Base-by-base conservation (phyloP, 2,113 vertebrate species). In the Corythornis vintsioides region DNA sequence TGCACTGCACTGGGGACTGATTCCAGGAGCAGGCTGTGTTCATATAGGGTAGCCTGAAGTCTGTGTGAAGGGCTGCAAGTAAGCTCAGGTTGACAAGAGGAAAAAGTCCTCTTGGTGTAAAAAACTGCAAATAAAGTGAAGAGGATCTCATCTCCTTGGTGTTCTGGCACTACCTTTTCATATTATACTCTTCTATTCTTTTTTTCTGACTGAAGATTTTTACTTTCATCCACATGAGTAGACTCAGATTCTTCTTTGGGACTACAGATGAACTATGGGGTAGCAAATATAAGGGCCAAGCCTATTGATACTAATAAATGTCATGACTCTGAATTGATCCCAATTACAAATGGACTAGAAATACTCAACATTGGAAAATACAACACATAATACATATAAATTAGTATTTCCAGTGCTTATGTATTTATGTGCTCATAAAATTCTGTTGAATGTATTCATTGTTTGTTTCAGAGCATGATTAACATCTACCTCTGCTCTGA, bases 301-400 rank as follows among this genome's bases (percentile, higher is more conserved):
- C 8, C 25, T 17, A 60, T 55, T 6, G 43, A 5, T 42, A 7
- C 10, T 64, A 70, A 59, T 85, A 80, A 70, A 43, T 80, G 10
- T 26, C 6, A 40, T 76, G n/a, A 64, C 42, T 90, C 40, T 75
- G n/a, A 65, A 82, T 11, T 69, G 15, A 55, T 61, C 45, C 31
- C 6, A 45, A 10, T 86, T 90, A 65, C 5, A 69, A 16, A 65
- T 33, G 8, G 13, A 71, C 24, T 59, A 21, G 25, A 88, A 90
- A 53, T 75, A 53, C 3, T n/a, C 10, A 63, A 6, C 45, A 3
- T 25, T 61, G 35, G 38, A 81, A 88, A 90, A 78, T 9, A 26
- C 7, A 28, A 4, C 3, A 70, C 31, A 26, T 43, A 84, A 35
- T 59, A 21, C 0, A 0, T 28, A 61, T 29, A 67, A 84, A 35